Evolutionary conservation across 2,888 invertebrate genomes (phyloP), one percentile per base, ranked within the genome.

Genomic region (Orthosia gothica): DNA sequence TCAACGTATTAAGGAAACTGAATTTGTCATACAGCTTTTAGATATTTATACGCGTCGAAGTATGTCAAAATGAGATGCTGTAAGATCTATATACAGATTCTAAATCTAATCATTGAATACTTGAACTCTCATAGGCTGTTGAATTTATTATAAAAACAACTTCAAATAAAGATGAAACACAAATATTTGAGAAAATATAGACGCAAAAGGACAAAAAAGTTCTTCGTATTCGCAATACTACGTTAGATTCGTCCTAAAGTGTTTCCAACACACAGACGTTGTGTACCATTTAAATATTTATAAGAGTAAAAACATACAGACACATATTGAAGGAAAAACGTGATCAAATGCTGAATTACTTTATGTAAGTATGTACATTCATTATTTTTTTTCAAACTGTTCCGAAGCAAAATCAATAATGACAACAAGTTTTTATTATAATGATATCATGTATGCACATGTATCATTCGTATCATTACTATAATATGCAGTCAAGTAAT

Each of bases 281-380:
- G 54, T 58, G 45, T 61, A 26, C 61, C 26, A 68, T 72, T 76
- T 76, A 76, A 80, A 80, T 80, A 80, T 80, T 76, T 80, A 76
- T 65, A 69, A 45, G 65, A 68, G 59, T 72, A 68, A 70, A 80
- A 61, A 71, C 62, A 80, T 62, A 76, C 72, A 75, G 63, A 75
- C 66, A 61, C 66, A 61, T 5, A 61, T n/a, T 59, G 59, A 59
- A 63, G 80, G 49, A 79, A 75, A 70, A 71, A 71, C 63, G 47
- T 80, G 79, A 64, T 64, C 58, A 50, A 70, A 70, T 79, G 70
- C 63, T 80, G 71, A 67, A 71, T 47, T 64, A 64, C 47, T 55
- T 76, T 63, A 76, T 76, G 4, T 40, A 1, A 40, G 50, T 70
- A 67, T 79, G 70, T 67, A 79, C 65, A 66, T 79, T 62, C 69